These are phyloP conservation scores for Cheirogaleus medius DNA, from an alignment of 2,113 vertebrate genomes.

Conservation along the genomic window DNA sequence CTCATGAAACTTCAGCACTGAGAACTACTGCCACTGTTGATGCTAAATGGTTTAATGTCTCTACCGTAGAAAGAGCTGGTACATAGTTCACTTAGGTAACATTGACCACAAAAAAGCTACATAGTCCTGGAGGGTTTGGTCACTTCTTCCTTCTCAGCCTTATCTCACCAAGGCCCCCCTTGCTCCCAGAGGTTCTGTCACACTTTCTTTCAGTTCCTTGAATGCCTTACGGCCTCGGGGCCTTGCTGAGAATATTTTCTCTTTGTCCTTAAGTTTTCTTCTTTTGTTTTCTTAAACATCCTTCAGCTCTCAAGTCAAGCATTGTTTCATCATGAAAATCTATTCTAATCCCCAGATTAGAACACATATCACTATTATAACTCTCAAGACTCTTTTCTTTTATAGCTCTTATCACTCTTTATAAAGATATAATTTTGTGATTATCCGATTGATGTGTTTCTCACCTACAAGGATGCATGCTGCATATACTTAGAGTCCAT, in stretches of 20 bases:
- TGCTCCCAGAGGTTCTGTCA: neutral
- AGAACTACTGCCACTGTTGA: neutral
- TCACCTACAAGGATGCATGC: neutral
- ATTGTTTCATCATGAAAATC: neutral
- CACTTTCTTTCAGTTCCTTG: neutral
- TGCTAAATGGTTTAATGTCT: neutral
- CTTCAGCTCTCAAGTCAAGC: neutral
- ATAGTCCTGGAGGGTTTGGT: neutral
- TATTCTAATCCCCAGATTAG: neutral
- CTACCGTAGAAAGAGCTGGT: neutral
- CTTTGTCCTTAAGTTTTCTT: neutral
- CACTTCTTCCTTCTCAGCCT: neutral
- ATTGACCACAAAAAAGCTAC: neutral
- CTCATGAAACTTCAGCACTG: neutral
- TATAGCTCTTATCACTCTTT: neutral
- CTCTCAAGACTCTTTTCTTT: neutral
- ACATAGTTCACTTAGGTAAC: neutral
- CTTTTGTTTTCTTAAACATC: neutral
- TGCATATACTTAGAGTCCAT: neutral
- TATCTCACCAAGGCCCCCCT: neutral
- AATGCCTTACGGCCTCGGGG: neutral
- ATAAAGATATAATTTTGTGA: neutral
- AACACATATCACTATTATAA: neutral
- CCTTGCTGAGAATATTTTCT: neutral
- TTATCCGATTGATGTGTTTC: neutral